phyloP scores from a whole-genome alignment of 1,140 invertebrate genomes.

The Argopecten irradians region DNA sequence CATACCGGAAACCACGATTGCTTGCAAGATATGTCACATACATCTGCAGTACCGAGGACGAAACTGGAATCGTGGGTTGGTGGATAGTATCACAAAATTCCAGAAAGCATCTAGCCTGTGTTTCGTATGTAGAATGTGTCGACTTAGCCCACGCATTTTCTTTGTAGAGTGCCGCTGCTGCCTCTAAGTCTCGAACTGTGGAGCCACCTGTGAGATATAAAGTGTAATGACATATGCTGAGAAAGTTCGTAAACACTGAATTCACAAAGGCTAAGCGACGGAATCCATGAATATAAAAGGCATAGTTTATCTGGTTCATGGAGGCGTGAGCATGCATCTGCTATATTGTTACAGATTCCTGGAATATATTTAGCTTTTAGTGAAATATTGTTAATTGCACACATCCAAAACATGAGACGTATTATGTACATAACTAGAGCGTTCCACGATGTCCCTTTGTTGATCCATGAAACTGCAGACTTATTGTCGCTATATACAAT shows the following conservation, averaged over 20 bases:
- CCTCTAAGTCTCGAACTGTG: background rate
- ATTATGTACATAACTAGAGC: background rate
- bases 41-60: background rate
- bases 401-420: conserved; percentile 35
- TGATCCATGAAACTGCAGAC: conserved; percentile 14
- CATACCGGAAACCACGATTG: background rate
- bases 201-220: conserved; percentile 34
- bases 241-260: background rate
- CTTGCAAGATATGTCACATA: background rate
- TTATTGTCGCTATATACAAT: conserved; percentile 36
- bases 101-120: background rate
- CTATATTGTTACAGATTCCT: background rate
- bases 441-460: conserved; percentile 25
- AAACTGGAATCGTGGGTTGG: background rate
- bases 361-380: background rate
- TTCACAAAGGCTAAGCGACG: background rate
- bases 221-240: background rate
- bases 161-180: background rate
- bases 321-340: background rate
- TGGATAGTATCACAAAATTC: background rate
- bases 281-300: background rate
- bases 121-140: background rate
- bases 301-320: background rate
- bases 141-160: background rate
- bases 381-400: conserved; percentile 14